Percentiles rank a stretch among this genome's conserved stretches.
phyloP scores from a whole-genome alignment of 2,888 invertebrate species.

The Macaria notata region DNA sequence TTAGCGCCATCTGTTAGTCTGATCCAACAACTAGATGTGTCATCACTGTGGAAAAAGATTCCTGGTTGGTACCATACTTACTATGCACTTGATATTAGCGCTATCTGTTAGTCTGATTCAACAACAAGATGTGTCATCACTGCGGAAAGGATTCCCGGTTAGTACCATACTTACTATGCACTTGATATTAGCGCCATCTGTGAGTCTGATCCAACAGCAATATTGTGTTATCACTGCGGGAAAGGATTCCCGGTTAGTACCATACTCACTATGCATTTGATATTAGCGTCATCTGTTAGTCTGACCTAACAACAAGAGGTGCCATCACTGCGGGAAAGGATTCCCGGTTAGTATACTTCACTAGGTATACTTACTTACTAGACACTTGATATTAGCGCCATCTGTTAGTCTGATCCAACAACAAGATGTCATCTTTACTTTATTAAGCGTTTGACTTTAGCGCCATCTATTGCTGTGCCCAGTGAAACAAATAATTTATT shows the following conservation, averaged over 20 bases:
- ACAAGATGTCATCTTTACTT: no score
- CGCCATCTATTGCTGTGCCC: constrained; percentile 46
- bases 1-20: no score
- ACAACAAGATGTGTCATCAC: constrained; percentile 72
- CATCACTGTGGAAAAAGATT: constrained; percentile 74
- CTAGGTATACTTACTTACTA: not conserved
- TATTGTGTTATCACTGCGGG: constrained; percentile 73
- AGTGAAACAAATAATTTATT: no score
- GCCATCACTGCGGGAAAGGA: constrained; percentile 72
- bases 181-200: no score
- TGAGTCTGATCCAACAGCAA: no score
- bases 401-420: no score
- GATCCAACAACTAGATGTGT: constrained; percentile 29
- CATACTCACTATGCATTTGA: no score
- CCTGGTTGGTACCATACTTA: constrained; percentile 51
- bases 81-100: no score
- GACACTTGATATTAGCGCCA: no score
- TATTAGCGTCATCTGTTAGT: no score
- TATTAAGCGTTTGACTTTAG: no score
- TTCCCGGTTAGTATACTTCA: constrained; percentile 58
- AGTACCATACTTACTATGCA: constrained; percentile 36
- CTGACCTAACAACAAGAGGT: constrained; percentile 68
- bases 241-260: no score
- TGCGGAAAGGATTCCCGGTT: constrained; percentile 75
- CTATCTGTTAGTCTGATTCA: constrained; percentile 47